A percentile compares a stretch with the other conserved stretches of the same genome.
These are phyloP conservation scores for Syrphus vitripennis DNA, from an alignment of 2,888 invertebrate species.

Conservation along the genomic window DNA sequence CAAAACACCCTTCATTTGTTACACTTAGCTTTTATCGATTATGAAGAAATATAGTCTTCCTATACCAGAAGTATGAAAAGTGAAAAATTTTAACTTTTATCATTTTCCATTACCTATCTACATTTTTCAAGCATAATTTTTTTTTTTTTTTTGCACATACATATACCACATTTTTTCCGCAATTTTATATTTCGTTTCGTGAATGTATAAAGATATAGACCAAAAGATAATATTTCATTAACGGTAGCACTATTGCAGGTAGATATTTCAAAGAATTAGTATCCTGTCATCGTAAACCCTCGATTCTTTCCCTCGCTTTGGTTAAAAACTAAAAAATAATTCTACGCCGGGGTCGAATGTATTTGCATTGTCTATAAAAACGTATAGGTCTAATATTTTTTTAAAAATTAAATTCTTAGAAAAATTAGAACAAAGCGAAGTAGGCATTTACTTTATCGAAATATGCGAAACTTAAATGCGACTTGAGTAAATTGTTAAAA, in stretches of 20 bases:
- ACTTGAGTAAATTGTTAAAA: too few species aligned
- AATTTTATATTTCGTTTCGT: neutral
- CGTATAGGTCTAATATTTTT: too few species aligned
- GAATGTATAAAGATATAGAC: neutral
- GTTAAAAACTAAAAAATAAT: neutral
- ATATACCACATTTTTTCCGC: neutral
- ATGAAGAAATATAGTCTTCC: neutral
- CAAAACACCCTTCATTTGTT: neutral
- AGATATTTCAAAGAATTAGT: conserved; percentile 53
- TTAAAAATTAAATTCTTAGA: too few species aligned
- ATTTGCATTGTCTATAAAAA: neutral
- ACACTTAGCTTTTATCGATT: neutral
- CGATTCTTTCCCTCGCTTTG: neutral
- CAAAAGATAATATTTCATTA: conserved; percentile 52
- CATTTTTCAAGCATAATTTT: neutral
- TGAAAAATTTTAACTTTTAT: neutral
- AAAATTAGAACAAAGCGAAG: too few species aligned
- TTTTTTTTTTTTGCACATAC: neutral
- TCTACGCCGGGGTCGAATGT: neutral
- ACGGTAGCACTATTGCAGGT: conserved; percentile 46
- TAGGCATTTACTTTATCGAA: too few species aligned
- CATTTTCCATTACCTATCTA: neutral
- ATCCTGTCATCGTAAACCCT: conserved; percentile 30
- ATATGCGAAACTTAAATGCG: too few species aligned
- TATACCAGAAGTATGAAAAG: neutral